Base-by-base conservation (phyloP, 1,140 invertebrate genomes). In the Nasonia longicornis region DNA sequence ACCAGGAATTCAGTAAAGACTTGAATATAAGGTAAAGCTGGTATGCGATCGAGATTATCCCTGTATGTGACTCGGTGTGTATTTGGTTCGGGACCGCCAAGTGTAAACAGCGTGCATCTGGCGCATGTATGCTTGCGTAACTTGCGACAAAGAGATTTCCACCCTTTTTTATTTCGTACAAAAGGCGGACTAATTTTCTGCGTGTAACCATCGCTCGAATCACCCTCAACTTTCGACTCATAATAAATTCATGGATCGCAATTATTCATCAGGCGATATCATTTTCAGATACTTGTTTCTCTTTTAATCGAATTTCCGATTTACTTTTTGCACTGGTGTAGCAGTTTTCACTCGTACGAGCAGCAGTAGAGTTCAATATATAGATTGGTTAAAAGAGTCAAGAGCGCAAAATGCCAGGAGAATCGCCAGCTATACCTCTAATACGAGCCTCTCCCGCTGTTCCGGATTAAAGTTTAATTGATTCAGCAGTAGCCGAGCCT, bases 381-480 rank as follows among this genome's bases (percentile, higher is more conserved):
- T 4, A 31, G 22, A 16, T 8, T 29, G 22, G 66, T 67, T 26
- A 31, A 67, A 69, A 69, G 66, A 29, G 26, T 22, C 10, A 14
- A 76, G 35, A 71, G 70, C 73, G 52, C 22, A 42, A 31, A 42
- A 35, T 12, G 73, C 31, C 31, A 35, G 16, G 10, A 66, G 42
- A 45, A 26, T 16, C 16, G 20, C 52, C 16, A 58, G 52, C 20
- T 58, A 26, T 26, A 58, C 52, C 20, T 58, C 26, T 26, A 26
- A 58, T 16, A n/a, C 52, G 52, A n/a, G 52, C 29, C 29, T 29
- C n/a, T 73, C 58, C 66, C 58, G 84, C 84, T 86, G 88, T 89
- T 89, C 88, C 87, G 88, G 88, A 90, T 90, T 89, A 89, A 90
- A 90, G 86, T 90, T 90, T 90, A 90, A 90, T 90, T 90, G 89